These are phyloP conservation scores for Podargus strigoides DNA, from an alignment of 2,797 vertebrate genomes.

Conservation along the genomic window DNA sequence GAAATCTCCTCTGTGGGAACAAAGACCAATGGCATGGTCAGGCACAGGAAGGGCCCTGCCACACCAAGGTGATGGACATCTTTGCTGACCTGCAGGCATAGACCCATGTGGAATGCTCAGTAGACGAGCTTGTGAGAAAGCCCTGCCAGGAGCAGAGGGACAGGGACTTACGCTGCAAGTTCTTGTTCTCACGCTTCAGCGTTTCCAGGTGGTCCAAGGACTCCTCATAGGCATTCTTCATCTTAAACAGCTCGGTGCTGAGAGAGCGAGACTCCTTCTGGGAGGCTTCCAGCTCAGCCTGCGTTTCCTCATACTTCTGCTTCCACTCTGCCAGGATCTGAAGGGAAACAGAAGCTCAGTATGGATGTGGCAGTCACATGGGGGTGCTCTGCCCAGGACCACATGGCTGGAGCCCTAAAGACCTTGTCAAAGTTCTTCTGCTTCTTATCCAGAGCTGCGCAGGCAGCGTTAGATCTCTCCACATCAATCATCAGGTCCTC, in stretches of 20 bases:
- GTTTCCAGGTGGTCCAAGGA: conserved; percentile 86
- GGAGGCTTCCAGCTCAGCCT: conserved; percentile 83
- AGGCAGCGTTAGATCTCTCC: conserved; percentile 82
- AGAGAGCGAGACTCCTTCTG: conserved; percentile 85
- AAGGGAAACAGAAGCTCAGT: background rate
- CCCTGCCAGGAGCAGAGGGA: background rate
- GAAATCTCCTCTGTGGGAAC: background rate
- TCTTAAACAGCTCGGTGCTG: conserved; percentile 87
- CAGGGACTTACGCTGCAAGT: conserved; percentile 76
- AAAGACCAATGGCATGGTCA: background rate
- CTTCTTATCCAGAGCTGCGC: conserved; percentile 86
- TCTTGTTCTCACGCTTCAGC: conserved; percentile 85
- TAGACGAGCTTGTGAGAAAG: background rate
- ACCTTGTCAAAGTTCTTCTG: conserved; percentile 82
- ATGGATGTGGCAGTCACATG: no score
- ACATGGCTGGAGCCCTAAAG: background rate
- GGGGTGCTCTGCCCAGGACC: background rate
- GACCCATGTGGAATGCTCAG: no score
- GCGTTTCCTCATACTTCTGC: conserved; percentile 76
- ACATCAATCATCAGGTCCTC: conserved; percentile 90
- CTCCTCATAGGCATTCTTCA: conserved; percentile 90
- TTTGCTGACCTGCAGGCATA: background rate
- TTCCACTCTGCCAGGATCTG: conserved; percentile 28
- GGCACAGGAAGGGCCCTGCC: background rate
- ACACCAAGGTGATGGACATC: background rate